Conservation (phyloP, 2,888 invertebrate genomes). For the Serrognathus titanus region DNA sequence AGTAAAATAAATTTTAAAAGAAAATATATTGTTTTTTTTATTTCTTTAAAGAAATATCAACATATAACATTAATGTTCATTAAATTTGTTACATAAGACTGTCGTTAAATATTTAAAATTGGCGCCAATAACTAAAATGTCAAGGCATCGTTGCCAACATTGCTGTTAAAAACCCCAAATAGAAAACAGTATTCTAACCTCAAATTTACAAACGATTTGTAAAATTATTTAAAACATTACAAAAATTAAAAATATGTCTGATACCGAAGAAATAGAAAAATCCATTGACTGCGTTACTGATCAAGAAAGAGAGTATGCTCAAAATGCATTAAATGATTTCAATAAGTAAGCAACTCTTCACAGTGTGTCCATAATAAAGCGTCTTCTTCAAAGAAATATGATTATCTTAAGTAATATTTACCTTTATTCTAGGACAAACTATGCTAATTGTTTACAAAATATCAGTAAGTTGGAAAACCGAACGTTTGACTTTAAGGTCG, state of each 20-base stretch:
- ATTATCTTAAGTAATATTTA: too few relatives aligned
- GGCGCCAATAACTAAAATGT: too few relatives aligned
- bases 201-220: background rate
- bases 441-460: slow-evolving; percentile 56
- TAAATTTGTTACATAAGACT: too few relatives aligned
- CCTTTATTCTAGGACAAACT: slow-evolving; percentile 53
- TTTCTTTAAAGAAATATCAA: too few relatives aligned
- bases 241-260: slow-evolving; percentile 26
- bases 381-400: too few relatives aligned
- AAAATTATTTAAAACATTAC: background rate
- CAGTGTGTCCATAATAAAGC: background rate
- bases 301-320: slow-evolving; percentile 44
- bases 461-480: slow-evolving; percentile 65
- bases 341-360: slow-evolving; percentile 37
- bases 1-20: too few relatives aligned
- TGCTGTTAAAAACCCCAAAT: too few relatives aligned
- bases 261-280: slow-evolving; percentile 41
- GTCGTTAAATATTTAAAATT: too few relatives aligned
- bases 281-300: slow-evolving; percentile 41
- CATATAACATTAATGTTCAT: too few relatives aligned
- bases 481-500: slow-evolving; percentile 67
- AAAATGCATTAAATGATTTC: slow-evolving; percentile 43
- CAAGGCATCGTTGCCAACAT: too few relatives aligned
- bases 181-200: too few relatives aligned
- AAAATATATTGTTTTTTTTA: too few relatives aligned